phyloP scores from a whole-genome alignment of 2,888 invertebrate species.

The Cylindroiulus punctatus region DNA sequence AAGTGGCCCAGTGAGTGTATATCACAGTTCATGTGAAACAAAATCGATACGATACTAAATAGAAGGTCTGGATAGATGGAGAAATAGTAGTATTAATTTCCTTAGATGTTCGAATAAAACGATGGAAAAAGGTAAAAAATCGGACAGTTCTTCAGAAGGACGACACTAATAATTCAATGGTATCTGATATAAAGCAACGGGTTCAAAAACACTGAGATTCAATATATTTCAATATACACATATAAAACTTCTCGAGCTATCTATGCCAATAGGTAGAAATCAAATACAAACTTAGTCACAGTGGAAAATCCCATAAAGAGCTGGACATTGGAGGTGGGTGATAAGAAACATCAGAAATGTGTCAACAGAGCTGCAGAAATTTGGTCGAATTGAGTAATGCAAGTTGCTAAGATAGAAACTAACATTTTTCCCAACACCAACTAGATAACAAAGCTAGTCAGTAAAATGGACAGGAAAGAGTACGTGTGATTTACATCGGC shows the following conservation, averaged over 20 bases:
- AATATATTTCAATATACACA: slow-evolving; percentile 31
- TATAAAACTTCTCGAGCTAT: slow-evolving; percentile 21
- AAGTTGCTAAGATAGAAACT: background rate
- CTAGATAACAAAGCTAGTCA: background rate
- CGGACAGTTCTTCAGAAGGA: background rate
- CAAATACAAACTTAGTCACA: background rate
- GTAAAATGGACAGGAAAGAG: background rate
- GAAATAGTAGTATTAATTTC: background rate
- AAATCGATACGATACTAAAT: slow-evolving; percentile 27
- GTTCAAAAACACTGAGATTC: slow-evolving; percentile 39
- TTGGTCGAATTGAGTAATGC: background rate
- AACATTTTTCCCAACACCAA: background rate
- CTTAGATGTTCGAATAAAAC: background rate
- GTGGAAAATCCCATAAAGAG: slow-evolving; percentile 22
- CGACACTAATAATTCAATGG: slow-evolving; percentile 1
- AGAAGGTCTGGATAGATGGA: background rate
- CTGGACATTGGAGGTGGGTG: background rate
- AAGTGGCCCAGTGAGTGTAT: slow-evolving; percentile 3
- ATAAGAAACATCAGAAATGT: background rate
- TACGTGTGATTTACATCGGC: background rate
- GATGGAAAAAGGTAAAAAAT: slow-evolving; percentile 4
- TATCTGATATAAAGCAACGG: slow-evolving; percentile 30
- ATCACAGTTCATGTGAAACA: slow-evolving; percentile 39
- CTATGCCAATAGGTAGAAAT: background rate
- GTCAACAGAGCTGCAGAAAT: background rate